Percentiles rank a stretch among this genome's conserved stretches.
Conservation (phyloP, 2,797 vertebrate species). For the Mormyrops boulengeri region DNA sequence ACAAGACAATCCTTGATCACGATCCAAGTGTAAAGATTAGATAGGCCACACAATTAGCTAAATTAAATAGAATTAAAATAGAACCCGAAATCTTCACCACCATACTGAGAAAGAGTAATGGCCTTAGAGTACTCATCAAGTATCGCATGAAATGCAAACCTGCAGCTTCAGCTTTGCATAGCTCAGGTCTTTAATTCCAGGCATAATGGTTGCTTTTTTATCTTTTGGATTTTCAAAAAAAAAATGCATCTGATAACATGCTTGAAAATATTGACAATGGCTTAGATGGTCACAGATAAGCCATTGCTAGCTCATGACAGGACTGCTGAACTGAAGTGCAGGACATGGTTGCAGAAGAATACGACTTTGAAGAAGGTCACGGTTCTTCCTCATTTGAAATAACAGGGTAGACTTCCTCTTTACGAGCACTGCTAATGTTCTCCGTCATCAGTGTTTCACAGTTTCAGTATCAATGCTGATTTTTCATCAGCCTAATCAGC, state of each 20-base stretch:
- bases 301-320: not conserved
- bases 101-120: not conserved
- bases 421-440: not conserved
- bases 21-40: not conserved
- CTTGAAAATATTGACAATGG: not conserved
- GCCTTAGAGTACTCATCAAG: not conserved
- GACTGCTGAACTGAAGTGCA: not conserved
- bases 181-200: not conserved
- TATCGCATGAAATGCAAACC: not conserved
- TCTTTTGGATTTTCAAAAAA: not conserved
- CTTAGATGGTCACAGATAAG: not conserved
- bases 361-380: not conserved
- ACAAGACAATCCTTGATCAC: not conserved
- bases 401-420: not conserved
- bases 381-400: not conserved
- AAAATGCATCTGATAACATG: not conserved
- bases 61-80: not conserved
- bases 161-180: not conserved
- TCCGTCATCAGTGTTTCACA: not conserved
- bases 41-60: not conserved
- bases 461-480: not conserved
- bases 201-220: not conserved
- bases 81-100: not conserved
- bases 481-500: not conserved
- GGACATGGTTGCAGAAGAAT: not conserved